Percentiles rank a stretch among this genome's conserved stretches.
These are phyloP conservation scores for Gerris buenoi DNA, from an alignment of 1,140 invertebrate genomes.

Conservation along the genomic window DNA sequence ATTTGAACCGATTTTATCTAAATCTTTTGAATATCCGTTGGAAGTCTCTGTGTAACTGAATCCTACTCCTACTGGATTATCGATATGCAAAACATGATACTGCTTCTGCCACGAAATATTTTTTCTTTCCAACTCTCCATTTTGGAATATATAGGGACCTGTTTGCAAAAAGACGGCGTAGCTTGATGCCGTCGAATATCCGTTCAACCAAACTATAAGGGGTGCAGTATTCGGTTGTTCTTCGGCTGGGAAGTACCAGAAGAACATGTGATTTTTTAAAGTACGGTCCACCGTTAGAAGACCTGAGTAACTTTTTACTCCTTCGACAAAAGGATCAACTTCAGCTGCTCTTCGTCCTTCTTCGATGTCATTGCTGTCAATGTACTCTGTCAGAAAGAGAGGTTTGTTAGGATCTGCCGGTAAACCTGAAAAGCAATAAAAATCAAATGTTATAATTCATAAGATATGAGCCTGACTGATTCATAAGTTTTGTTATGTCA, in stretches of 20 bases:
- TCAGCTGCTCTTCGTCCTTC: conserved; percentile 12
- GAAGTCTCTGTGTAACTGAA: conserved; percentile 16
- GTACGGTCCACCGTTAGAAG: conserved; percentile 57
- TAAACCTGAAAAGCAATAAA: too few species aligned
- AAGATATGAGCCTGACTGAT: too few species aligned
- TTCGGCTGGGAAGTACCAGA: conserved; percentile 60
- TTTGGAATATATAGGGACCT: conserved; percentile 32
- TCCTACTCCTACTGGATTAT: conserved; percentile 37
- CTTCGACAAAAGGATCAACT: conserved; percentile 11
- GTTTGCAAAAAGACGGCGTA: conserved; percentile 58
- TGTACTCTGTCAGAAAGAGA: conserved; percentile 18
- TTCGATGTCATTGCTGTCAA: conserved; percentile 13
- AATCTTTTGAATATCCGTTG: conserved; percentile 3
- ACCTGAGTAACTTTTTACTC: conserved; percentile 38
- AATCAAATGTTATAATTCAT: too few species aligned
- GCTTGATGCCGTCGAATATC: conserved; percentile 51
- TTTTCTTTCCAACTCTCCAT: background rate
- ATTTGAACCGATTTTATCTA: conserved; percentile 39
- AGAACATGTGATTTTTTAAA: conserved; percentile 44
- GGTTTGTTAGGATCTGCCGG: too few species aligned
- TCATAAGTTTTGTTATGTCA: too few species aligned
- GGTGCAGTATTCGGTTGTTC: conserved; percentile 35
- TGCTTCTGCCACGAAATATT: conserved; percentile 32
- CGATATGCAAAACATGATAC: conserved; percentile 69
- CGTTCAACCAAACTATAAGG: conserved; percentile 59